Base-by-base conservation (phyloP, 2,113 vertebrate genomes). In the Riparia riparia region DNA sequence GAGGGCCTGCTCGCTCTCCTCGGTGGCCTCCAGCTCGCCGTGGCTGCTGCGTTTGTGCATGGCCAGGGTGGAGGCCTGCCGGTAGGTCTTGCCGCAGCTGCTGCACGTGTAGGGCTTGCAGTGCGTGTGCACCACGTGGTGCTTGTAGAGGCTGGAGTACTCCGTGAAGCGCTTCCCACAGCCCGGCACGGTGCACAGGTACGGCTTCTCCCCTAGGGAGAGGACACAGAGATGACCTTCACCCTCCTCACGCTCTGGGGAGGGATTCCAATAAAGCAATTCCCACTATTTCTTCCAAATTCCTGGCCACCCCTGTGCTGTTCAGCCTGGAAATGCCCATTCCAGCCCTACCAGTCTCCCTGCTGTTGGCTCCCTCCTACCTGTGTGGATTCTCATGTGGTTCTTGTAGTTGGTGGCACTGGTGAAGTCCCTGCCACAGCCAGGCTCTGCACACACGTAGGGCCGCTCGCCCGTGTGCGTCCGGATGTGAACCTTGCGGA, bases 351-450 rank as follows among this genome's bases (percentile, higher is more conserved):
- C 18, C 18, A 5, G 10, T 4, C 34, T 73, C 37, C n/a, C 58
- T 22, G 22, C 47, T 49, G 49, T 49, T 69, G 41, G 25, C 56
- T 56, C 39, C 47, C 49, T 88, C 92, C 97, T 92, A 99, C 98
- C 98, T 94, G 98, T 99, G 96, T 99, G 98, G 89, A 99, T 99
- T 96, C 98, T 98, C 97, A 98, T 98, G 90, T 99, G 98, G 92
- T 99, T 99, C 98, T 98, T 99, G 97, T 98, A 99, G 94, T 99
- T 99, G 95, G 98, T 99, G 85, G 98, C 98, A 1, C 98, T 99
- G 91, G 98, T 98, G 94, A 99, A 99, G 89, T 98, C 98, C 9
- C 98, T 97, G 37, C 98, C 98, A 3, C 98, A 99, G 95, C 86
- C 95, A 20, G 97, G 98, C 95, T 98, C 98, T 0, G 98, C 96